A percentile compares a stretch with the other conserved stretches of the same genome.
phyloP scores from a whole-genome alignment of 2,888 invertebrate species.

The Apomyelois bistriatella region DNA sequence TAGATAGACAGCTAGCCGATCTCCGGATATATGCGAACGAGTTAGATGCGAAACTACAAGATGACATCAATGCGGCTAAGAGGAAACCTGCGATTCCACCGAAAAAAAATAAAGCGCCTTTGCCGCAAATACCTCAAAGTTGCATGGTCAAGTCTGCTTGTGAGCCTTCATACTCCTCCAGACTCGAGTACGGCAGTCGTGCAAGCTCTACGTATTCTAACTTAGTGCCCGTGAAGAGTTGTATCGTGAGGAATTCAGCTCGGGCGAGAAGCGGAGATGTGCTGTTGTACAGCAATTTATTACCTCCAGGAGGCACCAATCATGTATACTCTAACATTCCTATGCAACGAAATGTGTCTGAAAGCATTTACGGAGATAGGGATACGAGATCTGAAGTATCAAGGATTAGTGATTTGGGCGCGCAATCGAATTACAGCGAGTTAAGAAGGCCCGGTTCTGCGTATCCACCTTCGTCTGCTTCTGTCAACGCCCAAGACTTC shows the following conservation, averaged over 20 bases:
- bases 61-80: slow-evolving; percentile 70
- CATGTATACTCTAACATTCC: slow-evolving; percentile 73
- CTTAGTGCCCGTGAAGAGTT: slow-evolving; percentile 74
- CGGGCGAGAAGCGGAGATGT: slow-evolving; percentile 67
- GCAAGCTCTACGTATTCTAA: slow-evolving; percentile 75
- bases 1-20: slow-evolving; percentile 71
- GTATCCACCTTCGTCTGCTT: slow-evolving; percentile 73
- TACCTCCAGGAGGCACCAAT: slow-evolving; percentile 73
- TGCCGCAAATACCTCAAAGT: slow-evolving; percentile 87
- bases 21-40: slow-evolving; percentile 73
- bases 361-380: slow-evolving; percentile 70
- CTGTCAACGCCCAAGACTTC: slow-evolving; percentile 75
- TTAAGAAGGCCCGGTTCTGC: slow-evolving; percentile 80
- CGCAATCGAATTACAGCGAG: slow-evolving; percentile 83
- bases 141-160: slow-evolving; percentile 85
- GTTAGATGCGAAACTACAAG: slow-evolving; percentile 71
- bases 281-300: slow-evolving; percentile 65
- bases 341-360: slow-evolving; percentile 73
- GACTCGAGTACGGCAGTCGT: slow-evolving; percentile 78
- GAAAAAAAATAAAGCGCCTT: slow-evolving; percentile 68
- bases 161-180: slow-evolving; percentile 88
- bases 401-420: slow-evolving; percentile 71
- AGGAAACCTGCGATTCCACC: slow-evolving; percentile 72
- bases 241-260: slow-evolving; percentile 67
- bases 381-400: slow-evolving; percentile 67